These are phyloP conservation scores for Wasmannia auropunctata DNA, from an alignment of 1,140 invertebrate species.

Conservation along the genomic window DNA sequence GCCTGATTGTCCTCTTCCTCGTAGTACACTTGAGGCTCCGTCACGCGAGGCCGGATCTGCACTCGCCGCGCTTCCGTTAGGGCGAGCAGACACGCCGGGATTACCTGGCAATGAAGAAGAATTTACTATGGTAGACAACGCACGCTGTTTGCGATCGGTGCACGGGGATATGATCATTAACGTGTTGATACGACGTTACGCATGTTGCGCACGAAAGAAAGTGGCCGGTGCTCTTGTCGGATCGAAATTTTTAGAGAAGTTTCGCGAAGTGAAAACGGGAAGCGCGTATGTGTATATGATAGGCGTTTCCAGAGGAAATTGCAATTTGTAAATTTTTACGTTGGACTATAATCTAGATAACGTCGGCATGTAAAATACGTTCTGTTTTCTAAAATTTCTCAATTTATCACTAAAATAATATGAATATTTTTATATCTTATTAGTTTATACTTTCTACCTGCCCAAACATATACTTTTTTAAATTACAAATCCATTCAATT, in stretches of 20 bases:
- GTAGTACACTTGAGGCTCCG: slow-evolving; percentile 81
- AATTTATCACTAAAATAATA: too few relatives aligned
- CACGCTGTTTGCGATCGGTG: not conserved
- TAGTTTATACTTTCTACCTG: not conserved
- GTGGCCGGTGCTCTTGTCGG: not conserved
- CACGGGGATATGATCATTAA: slow-evolving; percentile 16
- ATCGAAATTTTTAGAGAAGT: slow-evolving; percentile 36
- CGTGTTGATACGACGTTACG: slow-evolving; percentile 48
- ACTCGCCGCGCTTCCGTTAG: slow-evolving; percentile 78
- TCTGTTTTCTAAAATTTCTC: slow-evolving; percentile 1
- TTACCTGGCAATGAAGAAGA: slow-evolving; percentile 74
- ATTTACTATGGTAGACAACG: slow-evolving; percentile 9
- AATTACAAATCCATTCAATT: too few relatives aligned
- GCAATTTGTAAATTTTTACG: not conserved
- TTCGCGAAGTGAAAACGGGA: slow-evolving; percentile 16
- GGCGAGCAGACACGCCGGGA: slow-evolving; percentile 79
- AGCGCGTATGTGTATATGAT: too few relatives aligned
- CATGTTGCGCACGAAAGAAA: slow-evolving; percentile 48
- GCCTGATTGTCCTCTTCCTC: slow-evolving; percentile 81
- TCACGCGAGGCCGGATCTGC: slow-evolving; percentile 78
- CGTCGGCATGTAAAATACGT: not conserved
- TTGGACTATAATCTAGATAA: not conserved
- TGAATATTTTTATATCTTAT: too few relatives aligned
- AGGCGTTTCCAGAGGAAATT: not conserved
- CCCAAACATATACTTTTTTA: not conserved